A percentile compares a stretch with the other conserved stretches of the same genome.
phyloP scores from a whole-genome alignment of 2,113 vertebrate genomes.

The Pterophyllum scalare region DNA sequence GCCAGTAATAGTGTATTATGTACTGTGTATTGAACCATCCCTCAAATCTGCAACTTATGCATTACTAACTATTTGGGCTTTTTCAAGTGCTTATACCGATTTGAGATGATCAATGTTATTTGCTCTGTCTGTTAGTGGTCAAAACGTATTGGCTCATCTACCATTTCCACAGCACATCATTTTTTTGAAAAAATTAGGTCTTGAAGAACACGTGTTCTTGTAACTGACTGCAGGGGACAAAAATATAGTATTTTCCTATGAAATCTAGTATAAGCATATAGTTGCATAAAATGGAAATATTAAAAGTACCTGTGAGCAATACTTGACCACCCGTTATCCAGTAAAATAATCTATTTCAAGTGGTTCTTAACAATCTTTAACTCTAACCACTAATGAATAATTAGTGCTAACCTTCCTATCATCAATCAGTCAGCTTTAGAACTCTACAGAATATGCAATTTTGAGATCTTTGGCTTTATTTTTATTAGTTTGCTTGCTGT shows the following conservation, averaged over 20 bases:
- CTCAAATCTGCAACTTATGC: not conserved
- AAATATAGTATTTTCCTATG: not conserved
- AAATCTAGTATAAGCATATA: not conserved
- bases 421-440: not conserved
- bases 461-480: not conserved
- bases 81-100: not conserved
- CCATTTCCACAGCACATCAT: not conserved
- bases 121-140: not conserved
- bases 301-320: not conserved
- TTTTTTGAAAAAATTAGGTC: not conserved
- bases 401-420: not conserved
- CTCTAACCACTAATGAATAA: not conserved
- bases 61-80: not conserved
- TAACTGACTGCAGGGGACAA: not conserved
- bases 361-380: not conserved
- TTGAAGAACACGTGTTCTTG: not conserved
- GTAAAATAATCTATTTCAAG: not conserved
- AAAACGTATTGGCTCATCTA: not conserved
- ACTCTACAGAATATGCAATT: not conserved
- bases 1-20: not conserved
- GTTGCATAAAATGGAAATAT: not conserved
- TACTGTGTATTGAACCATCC: not conserved
- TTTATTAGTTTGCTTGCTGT: slow-evolving; percentile 5
- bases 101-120: not conserved
- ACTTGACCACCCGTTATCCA: not conserved